These are phyloP conservation scores for Bombus confusus DNA, from an alignment of 1,140 invertebrate species.

Conservation along the genomic window DNA sequence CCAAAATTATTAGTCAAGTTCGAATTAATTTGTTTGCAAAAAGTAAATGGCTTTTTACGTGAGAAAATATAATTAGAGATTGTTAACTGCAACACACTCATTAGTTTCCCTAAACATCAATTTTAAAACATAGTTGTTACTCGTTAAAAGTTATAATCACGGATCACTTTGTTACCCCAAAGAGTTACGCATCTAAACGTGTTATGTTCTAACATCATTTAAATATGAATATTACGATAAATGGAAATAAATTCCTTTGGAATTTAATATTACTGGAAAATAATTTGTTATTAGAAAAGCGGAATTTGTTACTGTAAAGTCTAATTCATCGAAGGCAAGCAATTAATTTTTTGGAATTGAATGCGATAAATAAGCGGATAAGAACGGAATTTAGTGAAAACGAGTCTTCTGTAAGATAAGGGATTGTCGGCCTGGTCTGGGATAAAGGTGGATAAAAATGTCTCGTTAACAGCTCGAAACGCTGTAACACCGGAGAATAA, in stretches of 20 bases:
- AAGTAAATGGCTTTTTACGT: neutral
- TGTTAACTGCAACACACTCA: neutral
- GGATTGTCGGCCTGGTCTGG: conserved; percentile 7
- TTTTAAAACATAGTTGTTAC: neutral
- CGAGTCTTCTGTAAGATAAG: conserved; percentile 32
- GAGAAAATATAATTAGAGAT: neutral
- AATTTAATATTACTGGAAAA: neutral
- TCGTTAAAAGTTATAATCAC: neutral
- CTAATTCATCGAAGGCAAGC: neutral
- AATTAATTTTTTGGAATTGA: neutral
- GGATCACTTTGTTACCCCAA: neutral
- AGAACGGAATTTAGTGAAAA: neutral
- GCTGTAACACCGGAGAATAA: conserved; percentile 58
- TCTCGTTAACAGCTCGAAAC: conserved; percentile 53
- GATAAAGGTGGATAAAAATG: conserved; percentile 55
- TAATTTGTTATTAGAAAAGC: neutral
- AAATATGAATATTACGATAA: too few species aligned
- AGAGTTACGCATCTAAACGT: neutral
- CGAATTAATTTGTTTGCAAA: neutral
- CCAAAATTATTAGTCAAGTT: too few species aligned
- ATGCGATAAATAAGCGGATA: neutral
- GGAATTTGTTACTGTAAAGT: neutral
- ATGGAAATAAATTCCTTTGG: neutral
- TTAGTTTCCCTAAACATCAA: neutral
- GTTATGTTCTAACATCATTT: neutral